Evolutionary conservation across 1,140 invertebrate species (phyloP).

Genomic region (Papilio xuthus): DNA sequence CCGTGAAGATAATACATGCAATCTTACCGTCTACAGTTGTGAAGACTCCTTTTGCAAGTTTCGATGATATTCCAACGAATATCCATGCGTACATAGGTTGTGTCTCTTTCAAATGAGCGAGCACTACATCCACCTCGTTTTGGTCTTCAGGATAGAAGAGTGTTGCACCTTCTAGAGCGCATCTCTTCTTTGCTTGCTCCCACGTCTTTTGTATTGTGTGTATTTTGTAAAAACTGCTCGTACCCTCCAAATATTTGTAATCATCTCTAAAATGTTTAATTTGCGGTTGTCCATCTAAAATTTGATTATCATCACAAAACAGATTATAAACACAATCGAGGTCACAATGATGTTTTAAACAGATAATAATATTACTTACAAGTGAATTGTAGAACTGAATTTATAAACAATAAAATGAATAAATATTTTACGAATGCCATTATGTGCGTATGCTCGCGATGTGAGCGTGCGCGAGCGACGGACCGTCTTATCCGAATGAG

Average conservation of each 20-base stretch:
- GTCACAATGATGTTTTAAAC: neutral
- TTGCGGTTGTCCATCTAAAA: conserved; percentile 59
- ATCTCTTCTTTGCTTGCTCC: conserved; percentile 48
- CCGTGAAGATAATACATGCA: neutral
- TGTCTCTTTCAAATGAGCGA: conserved; percentile 40
- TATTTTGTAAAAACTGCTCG: conserved; percentile 56
- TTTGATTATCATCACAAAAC: conserved; percentile 6
- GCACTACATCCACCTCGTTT: conserved; percentile 41
- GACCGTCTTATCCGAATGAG: conserved; percentile 27
- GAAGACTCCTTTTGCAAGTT: conserved; percentile 51
- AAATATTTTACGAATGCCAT: conserved; percentile 41
- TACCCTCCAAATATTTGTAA: conserved; percentile 48
- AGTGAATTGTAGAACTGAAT: conserved; percentile 3
- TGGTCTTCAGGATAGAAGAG: conserved; percentile 47
- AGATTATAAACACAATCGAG: neutral
- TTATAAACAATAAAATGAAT: conserved; percentile 39
- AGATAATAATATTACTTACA: conserved; percentile 31
- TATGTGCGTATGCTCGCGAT: neutral
- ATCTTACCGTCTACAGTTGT: conserved; percentile 50
- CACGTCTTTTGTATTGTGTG: conserved; percentile 50
- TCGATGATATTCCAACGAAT: conserved; percentile 50
- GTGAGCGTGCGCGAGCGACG: conserved; percentile 10
- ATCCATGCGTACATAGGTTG: conserved; percentile 39
- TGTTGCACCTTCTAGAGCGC: conserved; percentile 44
- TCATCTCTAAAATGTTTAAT: conserved; percentile 54